phyloP scores from a whole-genome alignment of 2,113 vertebrate genomes.

The Phalacrocorax pelagicus region DNA sequence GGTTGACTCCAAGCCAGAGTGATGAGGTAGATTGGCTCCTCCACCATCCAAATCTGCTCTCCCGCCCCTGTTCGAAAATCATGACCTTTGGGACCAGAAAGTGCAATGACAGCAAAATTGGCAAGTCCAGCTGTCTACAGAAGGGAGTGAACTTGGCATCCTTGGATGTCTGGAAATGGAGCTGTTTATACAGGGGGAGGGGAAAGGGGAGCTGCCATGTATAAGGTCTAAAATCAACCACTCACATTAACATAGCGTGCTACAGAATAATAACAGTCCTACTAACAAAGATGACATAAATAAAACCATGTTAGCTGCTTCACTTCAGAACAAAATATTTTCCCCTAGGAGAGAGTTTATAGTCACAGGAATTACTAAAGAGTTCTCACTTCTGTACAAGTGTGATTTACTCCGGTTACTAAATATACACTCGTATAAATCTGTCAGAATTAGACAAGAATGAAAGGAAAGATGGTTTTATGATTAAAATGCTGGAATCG shows the following conservation, averaged over 20 bases:
- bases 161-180: background rate
- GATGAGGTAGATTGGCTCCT: background rate
- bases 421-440: background rate
- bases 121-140: background rate
- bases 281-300: background rate
- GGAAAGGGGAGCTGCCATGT: background rate
- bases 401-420: background rate
- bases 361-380: background rate
- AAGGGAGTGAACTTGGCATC: conserved; percentile 1
- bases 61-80: background rate
- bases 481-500: background rate
- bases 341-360: background rate
- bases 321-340: background rate
- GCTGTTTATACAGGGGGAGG: background rate
- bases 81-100: background rate
- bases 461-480: background rate
- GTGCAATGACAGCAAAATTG: background rate
- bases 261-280: background rate
- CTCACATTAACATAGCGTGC: background rate
- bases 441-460: background rate
- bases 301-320: background rate
- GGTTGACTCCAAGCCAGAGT: background rate
- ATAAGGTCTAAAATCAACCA: background rate
- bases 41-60: background rate
- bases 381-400: background rate